Percentiles rank a stretch among this genome's conserved stretches.
Conservation (phyloP, 2,888 invertebrate genomes). For the Drosophila mulleri region DNA sequence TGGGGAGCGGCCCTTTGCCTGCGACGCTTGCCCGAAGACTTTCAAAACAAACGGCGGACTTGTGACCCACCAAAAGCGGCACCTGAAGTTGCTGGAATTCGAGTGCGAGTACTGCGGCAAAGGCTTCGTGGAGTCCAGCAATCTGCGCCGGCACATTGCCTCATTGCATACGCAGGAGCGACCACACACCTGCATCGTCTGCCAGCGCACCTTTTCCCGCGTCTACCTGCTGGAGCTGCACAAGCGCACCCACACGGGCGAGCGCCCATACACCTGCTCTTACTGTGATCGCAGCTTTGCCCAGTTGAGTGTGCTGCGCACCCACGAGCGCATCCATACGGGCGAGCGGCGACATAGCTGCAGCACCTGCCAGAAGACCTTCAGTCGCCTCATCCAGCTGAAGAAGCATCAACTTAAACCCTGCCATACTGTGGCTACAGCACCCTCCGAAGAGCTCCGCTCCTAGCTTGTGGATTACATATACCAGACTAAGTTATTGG, state of each 20-base stretch:
- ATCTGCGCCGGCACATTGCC: conserved; percentile 79
- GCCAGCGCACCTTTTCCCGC: conserved; percentile 79
- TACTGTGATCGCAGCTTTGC: conserved; percentile 77
- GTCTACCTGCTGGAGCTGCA: conserved; percentile 85
- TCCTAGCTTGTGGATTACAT: not conserved
- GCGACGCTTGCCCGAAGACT: conserved; percentile 77
- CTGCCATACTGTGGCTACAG: not conserved
- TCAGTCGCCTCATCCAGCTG: conserved; percentile 53
- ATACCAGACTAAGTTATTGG: not conserved
- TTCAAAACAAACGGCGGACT: conserved; percentile 82
- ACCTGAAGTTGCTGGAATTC: conserved; percentile 61
- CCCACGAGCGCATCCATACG: conserved; percentile 83
- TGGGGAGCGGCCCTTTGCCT: conserved; percentile 81
- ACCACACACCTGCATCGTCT: conserved; percentile 81
- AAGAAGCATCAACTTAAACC: conserved; percentile 42
- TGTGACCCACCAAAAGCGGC: conserved; percentile 76
- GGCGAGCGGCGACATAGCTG: conserved; percentile 80
- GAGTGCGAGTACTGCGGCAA: conserved; percentile 77
- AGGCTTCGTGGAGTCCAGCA: conserved; percentile 80
- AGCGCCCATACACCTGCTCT: conserved; percentile 81
- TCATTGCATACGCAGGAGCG: conserved; percentile 80
- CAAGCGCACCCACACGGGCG: conserved; percentile 82
- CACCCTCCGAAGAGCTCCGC: not conserved
- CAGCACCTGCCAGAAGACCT: conserved; percentile 73
- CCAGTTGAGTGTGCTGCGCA: conserved; percentile 83